Evolutionary conservation across 2,888 invertebrate species (phyloP).

Genomic region (Drosophila paracracens): DNA sequence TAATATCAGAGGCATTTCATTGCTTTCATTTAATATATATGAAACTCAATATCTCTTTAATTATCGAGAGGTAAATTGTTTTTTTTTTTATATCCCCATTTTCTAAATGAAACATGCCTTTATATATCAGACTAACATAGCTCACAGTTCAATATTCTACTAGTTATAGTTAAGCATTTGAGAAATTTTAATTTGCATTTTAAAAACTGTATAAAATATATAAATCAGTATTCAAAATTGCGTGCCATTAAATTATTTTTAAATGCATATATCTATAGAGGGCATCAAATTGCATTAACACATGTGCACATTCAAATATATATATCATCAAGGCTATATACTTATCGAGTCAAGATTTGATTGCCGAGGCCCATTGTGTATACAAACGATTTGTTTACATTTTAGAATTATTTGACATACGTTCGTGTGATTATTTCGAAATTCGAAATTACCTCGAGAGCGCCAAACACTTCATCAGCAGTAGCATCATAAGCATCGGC

Average conservation of each 20-base stretch:
- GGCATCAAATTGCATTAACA: conserved; percentile 6
- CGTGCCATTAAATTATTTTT: background rate
- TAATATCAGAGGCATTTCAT: background rate
- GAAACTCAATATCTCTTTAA: background rate
- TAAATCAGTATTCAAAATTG: background rate
- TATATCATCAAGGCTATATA: conserved; percentile 39
- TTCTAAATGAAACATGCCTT: background rate
- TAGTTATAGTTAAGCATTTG: background rate
- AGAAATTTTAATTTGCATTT: background rate
- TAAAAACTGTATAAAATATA: background rate
- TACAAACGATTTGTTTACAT: conserved; percentile 56
- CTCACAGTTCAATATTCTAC: background rate
- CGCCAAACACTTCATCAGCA: conserved; percentile 46
- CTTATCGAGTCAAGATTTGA: conserved; percentile 26
- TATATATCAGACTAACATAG: background rate
- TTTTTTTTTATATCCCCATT: background rate
- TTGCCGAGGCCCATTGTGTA: conserved; percentile 36
- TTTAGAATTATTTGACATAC: conserved; percentile 55
- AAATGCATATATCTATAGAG: background rate
- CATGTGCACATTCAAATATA: background rate
- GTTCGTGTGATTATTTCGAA: conserved; percentile 73
- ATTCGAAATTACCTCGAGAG: conserved; percentile 67
- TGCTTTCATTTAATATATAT: background rate
- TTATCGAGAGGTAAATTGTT: background rate
- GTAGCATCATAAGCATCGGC: background rate